Percentiles rank a stretch among this genome's conserved stretches.
These are phyloP conservation scores for Pogona vitticeps DNA, from an alignment of 2,113 vertebrate genomes.

Conservation along the genomic window DNA sequence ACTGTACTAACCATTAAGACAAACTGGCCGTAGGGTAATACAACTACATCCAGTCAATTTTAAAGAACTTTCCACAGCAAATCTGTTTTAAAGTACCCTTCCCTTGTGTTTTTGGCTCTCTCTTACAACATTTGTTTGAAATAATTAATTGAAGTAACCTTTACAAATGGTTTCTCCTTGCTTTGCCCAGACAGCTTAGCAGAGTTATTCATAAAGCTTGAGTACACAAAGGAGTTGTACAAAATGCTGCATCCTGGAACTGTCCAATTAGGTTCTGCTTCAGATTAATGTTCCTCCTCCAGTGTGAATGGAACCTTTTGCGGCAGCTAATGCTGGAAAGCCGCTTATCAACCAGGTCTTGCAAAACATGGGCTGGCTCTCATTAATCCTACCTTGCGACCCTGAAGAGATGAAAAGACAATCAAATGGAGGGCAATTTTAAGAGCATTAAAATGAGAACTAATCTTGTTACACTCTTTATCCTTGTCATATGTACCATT, in stretches of 20 bases:
- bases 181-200: background rate
- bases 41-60: background rate
- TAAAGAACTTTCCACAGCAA: background rate
- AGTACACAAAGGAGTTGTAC: background rate
- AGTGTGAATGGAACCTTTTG: conserved; percentile 22
- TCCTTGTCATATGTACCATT: conserved; percentile 15
- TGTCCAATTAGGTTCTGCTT: conserved; percentile 13
- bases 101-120: no score
- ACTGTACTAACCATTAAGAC: no score
- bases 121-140: no score
- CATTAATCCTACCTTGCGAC: conserved; percentile 57
- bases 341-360: conserved; percentile 38
- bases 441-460: conserved; percentile 61
- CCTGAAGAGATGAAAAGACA: conserved; percentile 56
- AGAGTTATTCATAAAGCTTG: background rate
- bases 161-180: background rate
- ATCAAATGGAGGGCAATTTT: conserved; percentile 52
- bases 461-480: conserved; percentile 59
- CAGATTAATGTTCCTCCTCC: conserved; percentile 25
- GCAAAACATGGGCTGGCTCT: conserved; percentile 42
- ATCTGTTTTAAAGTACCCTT: background rate
- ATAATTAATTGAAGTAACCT: background rate
- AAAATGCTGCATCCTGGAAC: background rate
- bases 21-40: background rate
- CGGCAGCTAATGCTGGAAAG: conserved; percentile 53